Base-by-base conservation (phyloP, 1,140 invertebrate genomes). In the Linepithema humile region DNA sequence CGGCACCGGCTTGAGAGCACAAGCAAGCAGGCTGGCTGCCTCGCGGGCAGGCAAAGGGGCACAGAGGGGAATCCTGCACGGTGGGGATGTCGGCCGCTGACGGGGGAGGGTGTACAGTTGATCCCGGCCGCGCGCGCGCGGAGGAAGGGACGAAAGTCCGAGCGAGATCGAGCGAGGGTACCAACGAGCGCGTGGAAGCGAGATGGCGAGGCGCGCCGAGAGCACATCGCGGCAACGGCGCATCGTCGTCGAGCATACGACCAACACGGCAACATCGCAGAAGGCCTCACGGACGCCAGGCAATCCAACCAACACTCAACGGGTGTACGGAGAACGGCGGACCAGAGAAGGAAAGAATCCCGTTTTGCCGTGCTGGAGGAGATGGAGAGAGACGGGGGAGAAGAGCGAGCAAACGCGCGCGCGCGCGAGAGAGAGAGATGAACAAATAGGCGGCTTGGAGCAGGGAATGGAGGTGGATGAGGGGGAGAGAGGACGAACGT, bases 301-400 rank as follows among this genome's bases (percentile, higher is more conserved):
- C 90, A 87, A 92, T 93, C 92, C 91, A 92, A 90, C 91, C 91
- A 87, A 89, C 89, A 87, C 87, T 70, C 82, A n/a, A 72, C 84
- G 70, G 86, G 88, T 67, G 77, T 69, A 82, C 89, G 89, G 91
- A 92, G 92, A 93, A 93, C 91, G 93, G 89, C 84, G 77, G 90
- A 90, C 80, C 89, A 87, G 88, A 93, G 91, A 90, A 93, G 93
- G 91, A 94, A 94, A 93, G 93, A 94, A 94, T 94, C 92, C 92
- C 93, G 93, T 94, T 94, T 92, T 89, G 91, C 89, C 86, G 88
- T 85, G 86, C 83, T 74, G 84, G 64, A 80, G 78, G 80, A 89
- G 88, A 88, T 74, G 84, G 85, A 88, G 65, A 83, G 65, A 85
- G 80, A 69, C 12, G 67, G 23, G 6, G 45, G 23, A 40, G 23